phyloP scores from a whole-genome alignment of 2,797 vertebrate genomes.

The Poeciliopsis turneri region DNA sequence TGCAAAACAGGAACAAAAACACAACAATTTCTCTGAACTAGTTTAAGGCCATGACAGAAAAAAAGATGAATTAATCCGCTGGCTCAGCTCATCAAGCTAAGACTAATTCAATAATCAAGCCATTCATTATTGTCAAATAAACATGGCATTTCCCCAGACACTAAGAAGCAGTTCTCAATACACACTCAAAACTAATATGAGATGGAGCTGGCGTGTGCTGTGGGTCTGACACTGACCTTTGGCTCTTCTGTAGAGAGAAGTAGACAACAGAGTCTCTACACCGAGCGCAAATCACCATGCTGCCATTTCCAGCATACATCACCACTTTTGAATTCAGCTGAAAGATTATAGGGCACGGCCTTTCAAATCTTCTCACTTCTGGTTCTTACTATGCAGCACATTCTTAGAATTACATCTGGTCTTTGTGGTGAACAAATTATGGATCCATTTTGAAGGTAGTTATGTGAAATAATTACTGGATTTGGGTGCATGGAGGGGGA shows the following conservation, averaged over 20 bases:
- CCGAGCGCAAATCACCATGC: conserved; percentile 28
- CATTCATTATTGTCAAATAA: conserved; percentile 61
- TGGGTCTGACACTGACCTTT: conserved; percentile 53
- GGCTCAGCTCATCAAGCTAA: conserved; percentile 34
- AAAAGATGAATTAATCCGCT: conserved; percentile 40
- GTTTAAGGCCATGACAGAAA: conserved; percentile 4
- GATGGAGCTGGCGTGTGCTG: conserved; percentile 14
- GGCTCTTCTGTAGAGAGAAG: conserved; percentile 34
- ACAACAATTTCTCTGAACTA: not conserved
- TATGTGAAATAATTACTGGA: conserved; percentile 26
- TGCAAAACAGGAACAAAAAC: not conserved
- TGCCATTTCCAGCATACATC: conserved; percentile 2
- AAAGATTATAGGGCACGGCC: not conserved
- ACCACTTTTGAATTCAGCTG: not conserved
- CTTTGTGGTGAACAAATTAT: conserved; percentile 3
- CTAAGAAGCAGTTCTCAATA: conserved; percentile 9
- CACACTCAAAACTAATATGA: conserved; percentile 2
- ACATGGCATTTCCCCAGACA: conserved; percentile 3
- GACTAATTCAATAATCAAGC: conserved; percentile 56
- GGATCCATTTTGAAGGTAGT: conserved; percentile 25
- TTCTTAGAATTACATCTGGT: not conserved
- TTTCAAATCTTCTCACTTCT: not conserved
- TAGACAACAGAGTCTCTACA: conserved; percentile 20
- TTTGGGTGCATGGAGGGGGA: no score
- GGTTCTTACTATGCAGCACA: conserved; percentile 2